Conservation (phyloP, 1,140 invertebrate genomes). For the Calliphora vicina region DNA sequence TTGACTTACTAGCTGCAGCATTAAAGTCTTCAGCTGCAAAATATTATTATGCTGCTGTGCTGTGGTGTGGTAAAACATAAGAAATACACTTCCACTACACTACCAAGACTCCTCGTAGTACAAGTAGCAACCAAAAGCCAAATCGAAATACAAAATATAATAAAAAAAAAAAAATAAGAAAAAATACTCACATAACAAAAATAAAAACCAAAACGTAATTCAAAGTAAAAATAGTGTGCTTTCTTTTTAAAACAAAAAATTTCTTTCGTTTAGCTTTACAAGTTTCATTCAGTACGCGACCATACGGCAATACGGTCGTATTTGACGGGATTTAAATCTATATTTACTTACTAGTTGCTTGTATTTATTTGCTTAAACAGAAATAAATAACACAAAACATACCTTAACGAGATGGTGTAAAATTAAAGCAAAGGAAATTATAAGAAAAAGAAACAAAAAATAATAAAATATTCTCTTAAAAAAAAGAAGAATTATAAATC, state of each 20-base stretch:
- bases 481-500: not conserved
- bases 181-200: not conserved
- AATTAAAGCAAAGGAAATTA: not conserved
- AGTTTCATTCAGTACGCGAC: slow-evolving; percentile 57
- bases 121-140: not conserved
- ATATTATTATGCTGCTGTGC: not conserved
- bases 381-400: not conserved
- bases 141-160: not conserved
- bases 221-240: slow-evolving; percentile 45
- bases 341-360: not conserved
- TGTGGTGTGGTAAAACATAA: not conserved
- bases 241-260: slow-evolving; percentile 60
- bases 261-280: slow-evolving; percentile 52
- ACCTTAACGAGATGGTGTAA: not conserved
- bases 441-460: not conserved
- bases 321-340: slow-evolving; percentile 37
- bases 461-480: not conserved
- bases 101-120: not conserved
- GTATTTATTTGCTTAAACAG: not conserved
- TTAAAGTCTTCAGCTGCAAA: not conserved
- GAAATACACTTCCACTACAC: not conserved
- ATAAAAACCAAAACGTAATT: slow-evolving; percentile 18
- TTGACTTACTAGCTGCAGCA: not conserved
- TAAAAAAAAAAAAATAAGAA: no score
- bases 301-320: slow-evolving; percentile 54